Conservation (phyloP, 2,888 invertebrate species). For the Pachymerium ferrugineum region DNA sequence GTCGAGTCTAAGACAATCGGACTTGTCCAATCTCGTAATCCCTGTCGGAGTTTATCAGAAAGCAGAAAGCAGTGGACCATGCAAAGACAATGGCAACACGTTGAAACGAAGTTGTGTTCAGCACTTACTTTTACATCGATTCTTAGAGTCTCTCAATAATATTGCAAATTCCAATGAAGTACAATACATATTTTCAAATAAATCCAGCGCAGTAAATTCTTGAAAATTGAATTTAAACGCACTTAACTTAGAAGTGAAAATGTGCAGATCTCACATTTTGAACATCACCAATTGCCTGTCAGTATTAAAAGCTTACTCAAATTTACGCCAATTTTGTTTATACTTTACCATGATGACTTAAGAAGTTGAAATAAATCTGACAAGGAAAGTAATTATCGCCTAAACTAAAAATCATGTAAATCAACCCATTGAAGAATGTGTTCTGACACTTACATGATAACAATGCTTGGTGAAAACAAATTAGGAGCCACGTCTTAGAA, state of each 20-base stretch:
- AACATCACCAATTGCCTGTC: neutral
- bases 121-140: too few species aligned
- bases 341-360: conserved; percentile 10
- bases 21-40: too few species aligned
- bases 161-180: too few species aligned
- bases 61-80: too few species aligned
- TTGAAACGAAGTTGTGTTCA: too few species aligned
- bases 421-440: neutral
- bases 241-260: neutral
- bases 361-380: conserved; percentile 8
- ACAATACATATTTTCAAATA: too few species aligned
- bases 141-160: too few species aligned
- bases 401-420: neutral
- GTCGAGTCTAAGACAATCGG: too few species aligned
- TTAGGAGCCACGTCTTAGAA: neutral
- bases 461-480: neutral
- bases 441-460: conserved; percentile 11
- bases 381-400: neutral
- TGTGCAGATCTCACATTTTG: neutral
- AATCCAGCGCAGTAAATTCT: too few species aligned
- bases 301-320: neutral
- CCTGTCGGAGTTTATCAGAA: too few species aligned
- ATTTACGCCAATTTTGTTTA: conserved; percentile 14
- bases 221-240: neutral
- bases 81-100: too few species aligned